Evolutionary conservation across 1,140 invertebrate species (phyloP).

Genomic region (Portunus trituberculatus): DNA sequence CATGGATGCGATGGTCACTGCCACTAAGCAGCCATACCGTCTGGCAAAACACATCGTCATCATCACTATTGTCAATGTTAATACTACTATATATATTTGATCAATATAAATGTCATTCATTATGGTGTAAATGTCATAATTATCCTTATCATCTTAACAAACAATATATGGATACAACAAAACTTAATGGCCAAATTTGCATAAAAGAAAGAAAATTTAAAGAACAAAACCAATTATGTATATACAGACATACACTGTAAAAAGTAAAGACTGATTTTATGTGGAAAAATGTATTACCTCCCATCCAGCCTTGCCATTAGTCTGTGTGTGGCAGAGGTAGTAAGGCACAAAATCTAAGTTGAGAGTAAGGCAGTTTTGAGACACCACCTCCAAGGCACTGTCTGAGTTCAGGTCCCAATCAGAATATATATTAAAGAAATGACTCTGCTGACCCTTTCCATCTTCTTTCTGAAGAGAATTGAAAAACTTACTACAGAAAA

Average conservation of each 20-base stretch:
- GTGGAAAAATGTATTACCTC: slow-evolving; percentile 32
- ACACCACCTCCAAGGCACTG: slow-evolving; percentile 68
- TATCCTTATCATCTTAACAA: no score
- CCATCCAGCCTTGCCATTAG: slow-evolving; percentile 58
- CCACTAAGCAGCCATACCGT: slow-evolving; percentile 67
- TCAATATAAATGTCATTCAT: no score
- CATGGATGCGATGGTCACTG: slow-evolving; percentile 53
- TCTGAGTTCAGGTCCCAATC: slow-evolving; percentile 69
- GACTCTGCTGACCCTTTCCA: slow-evolving; percentile 60
- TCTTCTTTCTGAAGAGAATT: slow-evolving; percentile 57
- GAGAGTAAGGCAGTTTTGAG: slow-evolving; percentile 62
- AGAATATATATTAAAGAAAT: slow-evolving; percentile 68
- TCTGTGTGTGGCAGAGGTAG: slow-evolving; percentile 61
- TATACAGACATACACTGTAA: not conserved
- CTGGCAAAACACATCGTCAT: slow-evolving; percentile 34
- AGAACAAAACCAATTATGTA: no score
- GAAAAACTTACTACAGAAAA: no score
- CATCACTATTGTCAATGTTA: no score
- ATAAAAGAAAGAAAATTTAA: no score
- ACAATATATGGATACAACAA: no score
- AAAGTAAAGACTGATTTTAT: not conserved
- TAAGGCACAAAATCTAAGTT: slow-evolving; percentile 68
- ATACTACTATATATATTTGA: no score
- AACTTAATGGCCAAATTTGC: no score
- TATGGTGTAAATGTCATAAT: no score